Evolutionary conservation across 2,113 vertebrate genomes (phyloP).

Genomic region (Balaenoptera acutorostrata): DNA sequence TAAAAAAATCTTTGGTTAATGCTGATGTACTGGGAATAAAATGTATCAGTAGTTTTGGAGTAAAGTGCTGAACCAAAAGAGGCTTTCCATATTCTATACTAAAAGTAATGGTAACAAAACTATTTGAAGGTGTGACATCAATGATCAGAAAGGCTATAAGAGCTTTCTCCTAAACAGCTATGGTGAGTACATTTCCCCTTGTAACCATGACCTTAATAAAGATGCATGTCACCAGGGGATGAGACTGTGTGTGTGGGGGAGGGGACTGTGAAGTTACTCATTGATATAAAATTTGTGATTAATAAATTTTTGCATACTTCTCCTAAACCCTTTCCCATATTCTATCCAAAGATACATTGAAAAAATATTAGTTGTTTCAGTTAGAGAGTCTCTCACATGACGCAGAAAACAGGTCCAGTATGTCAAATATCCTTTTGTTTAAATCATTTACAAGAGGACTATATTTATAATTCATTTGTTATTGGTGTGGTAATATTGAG

Average conservation of each 20-base stretch:
- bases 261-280: background rate
- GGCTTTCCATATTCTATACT: background rate
- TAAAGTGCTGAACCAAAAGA: background rate
- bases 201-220: background rate
- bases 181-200: background rate
- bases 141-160: background rate
- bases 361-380: background rate
- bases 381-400: background rate
- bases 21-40: background rate
- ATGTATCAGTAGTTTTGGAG: background rate
- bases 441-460: background rate
- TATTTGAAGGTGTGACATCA: background rate
- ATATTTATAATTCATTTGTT: background rate
- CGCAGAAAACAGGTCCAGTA: background rate
- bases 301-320: background rate
- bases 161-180: background rate
- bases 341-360: background rate
- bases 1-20: background rate
- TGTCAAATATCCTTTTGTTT: background rate
- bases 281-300: background rate
- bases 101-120: background rate
- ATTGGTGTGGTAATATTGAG: background rate
- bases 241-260: rapidly evolving
- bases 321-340: background rate
- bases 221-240: background rate